Percentiles rank a stretch among this genome's conserved stretches.
Conservation (phyloP, 2,113 vertebrate species). For the Oryzias javanicus region DNA sequence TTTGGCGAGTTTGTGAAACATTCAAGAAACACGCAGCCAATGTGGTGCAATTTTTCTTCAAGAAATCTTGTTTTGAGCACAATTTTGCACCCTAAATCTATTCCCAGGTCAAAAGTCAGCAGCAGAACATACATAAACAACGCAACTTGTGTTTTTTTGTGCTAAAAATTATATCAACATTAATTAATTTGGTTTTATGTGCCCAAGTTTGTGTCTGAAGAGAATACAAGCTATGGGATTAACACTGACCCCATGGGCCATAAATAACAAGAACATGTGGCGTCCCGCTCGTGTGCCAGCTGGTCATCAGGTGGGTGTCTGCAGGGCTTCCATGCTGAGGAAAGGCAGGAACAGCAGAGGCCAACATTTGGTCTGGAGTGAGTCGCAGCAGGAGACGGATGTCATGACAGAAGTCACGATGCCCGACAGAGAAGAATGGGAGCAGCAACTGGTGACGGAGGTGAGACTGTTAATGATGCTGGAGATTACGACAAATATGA, state of each 20-base stretch:
- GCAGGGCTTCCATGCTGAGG: constrained; percentile 80
- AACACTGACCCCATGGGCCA: constrained; percentile 7
- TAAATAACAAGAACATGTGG: constrained; percentile 1
- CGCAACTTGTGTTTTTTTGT: no score
- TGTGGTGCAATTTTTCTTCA: background rate
- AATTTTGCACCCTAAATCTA: no score
- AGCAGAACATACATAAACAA: no score
- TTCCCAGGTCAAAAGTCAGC: no score
- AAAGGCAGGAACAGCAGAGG: constrained; percentile 79
- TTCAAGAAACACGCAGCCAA: background rate
- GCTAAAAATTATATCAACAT: no score
- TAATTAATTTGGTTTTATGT: no score
- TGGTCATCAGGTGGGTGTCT: constrained; percentile 33
- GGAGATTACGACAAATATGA: background rate
- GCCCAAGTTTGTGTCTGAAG: background rate
- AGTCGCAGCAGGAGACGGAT: constrained; percentile 73
- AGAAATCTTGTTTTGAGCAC: background rate
- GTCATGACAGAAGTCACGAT: constrained; percentile 58
- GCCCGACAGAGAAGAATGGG: constrained; percentile 59
- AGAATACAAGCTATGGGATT: background rate
- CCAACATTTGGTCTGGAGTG: constrained; percentile 80
- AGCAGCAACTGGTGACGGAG: constrained; percentile 76
- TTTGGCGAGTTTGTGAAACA: background rate
- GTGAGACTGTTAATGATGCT: constrained; percentile 69
- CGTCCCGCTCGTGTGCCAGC: constrained; percentile 18